phyloP scores from a whole-genome alignment of 2,113 vertebrate genomes.

The Nycticryphes semicollaris region DNA sequence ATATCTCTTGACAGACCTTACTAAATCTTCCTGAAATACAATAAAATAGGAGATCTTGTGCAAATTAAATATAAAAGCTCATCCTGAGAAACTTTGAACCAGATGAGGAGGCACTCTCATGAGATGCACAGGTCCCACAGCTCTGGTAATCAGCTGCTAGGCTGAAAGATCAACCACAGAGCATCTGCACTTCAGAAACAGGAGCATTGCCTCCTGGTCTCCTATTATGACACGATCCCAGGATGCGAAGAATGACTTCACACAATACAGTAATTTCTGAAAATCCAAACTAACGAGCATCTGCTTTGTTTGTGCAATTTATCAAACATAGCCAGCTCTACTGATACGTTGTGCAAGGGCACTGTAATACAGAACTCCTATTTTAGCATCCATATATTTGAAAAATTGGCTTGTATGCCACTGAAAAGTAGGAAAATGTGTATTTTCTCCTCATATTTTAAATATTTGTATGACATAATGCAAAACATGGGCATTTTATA shows the following conservation, averaged over 20 bases:
- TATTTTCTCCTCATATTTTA: background rate
- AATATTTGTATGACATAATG: background rate
- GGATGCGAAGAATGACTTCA: background rate
- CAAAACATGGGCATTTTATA: background rate
- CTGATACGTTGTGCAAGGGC: accelerated
- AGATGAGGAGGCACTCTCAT: background rate
- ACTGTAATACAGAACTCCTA: background rate
- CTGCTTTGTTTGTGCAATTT: background rate
- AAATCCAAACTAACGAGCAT: background rate
- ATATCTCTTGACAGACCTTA: background rate
- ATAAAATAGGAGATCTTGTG: background rate
- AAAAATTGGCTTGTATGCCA: background rate
- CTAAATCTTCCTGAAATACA: background rate
- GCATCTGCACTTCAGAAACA: background rate
- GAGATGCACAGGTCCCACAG: too few species aligned
- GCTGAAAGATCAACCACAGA: background rate
- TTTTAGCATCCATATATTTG: background rate
- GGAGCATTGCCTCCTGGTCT: background rate
- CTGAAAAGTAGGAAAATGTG: background rate
- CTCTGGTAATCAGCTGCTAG: background rate
- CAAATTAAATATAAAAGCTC: background rate
- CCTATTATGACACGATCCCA: background rate
- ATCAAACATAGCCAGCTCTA: background rate
- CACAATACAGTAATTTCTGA: background rate
- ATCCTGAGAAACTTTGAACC: background rate